Base-by-base conservation (phyloP, 2,888 invertebrate genomes). In the Drosophila paracracens region DNA sequence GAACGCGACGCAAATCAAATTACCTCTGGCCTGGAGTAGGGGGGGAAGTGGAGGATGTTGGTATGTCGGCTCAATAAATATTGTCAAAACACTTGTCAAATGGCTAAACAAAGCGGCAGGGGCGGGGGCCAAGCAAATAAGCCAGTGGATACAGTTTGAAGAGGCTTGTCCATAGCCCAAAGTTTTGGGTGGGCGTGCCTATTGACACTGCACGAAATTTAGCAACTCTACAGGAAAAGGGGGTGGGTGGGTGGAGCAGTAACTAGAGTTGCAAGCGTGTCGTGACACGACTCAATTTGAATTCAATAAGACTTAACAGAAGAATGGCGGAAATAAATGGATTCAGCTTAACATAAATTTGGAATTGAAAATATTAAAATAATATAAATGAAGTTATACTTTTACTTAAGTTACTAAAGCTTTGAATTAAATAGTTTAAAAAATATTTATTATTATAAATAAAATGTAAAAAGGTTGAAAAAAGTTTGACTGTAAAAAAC, bases 41-140 rank as follows among this genome's bases (percentile, higher is more conserved):
- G 36, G 27, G 7, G 27, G 16, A 18, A 11, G 36, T 13, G 36
- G 3, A 43, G 48, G 18, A 10, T 29, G 4, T 21, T 43, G 54
- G 53, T 53, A 68, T 43, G 70, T 63, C 43, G 66, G 70, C 72
- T 81, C 84, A 83, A 91, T 91, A 91, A 89, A 91, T 91, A 84
- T 91, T 91, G 91, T 90, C 90, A 91, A 89, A 91, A 92, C 92
- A 91, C 91, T 92, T 91, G 90, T 90, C 90, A 85, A 86, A 84
- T 81, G 86, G 81, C 88, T 86, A 89, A 90, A 92, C 89, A 91
- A 91, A 82, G 73, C 54, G 67, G 31, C 40, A 33, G 48, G 13
- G 10, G 16, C 21, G 40, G 61, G 66, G 43, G 48, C 51, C 50
- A 51, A 46, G 68, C 65, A 80, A 82, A 76, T 70, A 76, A 63